Evolutionary conservation across 2,113 vertebrate species (phyloP), one percentile per base, ranked within the genome.

Genomic region (Gnathonemus echidnorhynchus): DNA sequence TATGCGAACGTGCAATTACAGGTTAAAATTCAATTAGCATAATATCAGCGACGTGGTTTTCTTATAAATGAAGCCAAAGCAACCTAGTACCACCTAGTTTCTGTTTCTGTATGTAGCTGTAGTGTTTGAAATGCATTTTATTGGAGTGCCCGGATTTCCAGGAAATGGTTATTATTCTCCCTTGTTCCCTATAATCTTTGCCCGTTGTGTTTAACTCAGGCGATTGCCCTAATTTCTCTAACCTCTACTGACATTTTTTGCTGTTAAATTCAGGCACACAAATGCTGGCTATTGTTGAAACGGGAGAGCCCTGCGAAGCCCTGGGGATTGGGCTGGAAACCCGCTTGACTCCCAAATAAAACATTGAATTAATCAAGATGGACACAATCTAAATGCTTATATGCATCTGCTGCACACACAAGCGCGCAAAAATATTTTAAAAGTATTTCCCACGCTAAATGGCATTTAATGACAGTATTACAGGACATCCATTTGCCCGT

Each of bases 11-110:
- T 87, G 56, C 85, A 87, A 74, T 90, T 90, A 90, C 90, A 77
- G 84, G 62, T 90, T 88, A 77, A 56, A 90, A 90, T 90, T 90
- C 86, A 90, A 88, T 88, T 90, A 88, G 45, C 42, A 88, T 35
- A 74, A 87, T 56, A 39, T 10, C 53, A 49, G 49, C 50, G 39
- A 49, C 49, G 85, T 90, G 52, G 11, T 66, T 89, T 48, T 52
- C 58, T 90, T 86, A 49, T 90, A 62, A 56, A 89, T 48, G 62
- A 19, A 24, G 45, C 88, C 31, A 66, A 89, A 45, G 42, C n/a
- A 15, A 21, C 11, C 6, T 11, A 49, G 50, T 27, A 31, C 5
- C n/a, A 27, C 19, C 24, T 6, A 70, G 62, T 74, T 39, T 53
- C 48, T 45, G 31, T 80, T 77, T 31, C 13, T 27, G 0, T 17